Evolutionary conservation across 2,888 invertebrate species (phyloP).

Genomic region (Cosmia trapezina): DNA sequence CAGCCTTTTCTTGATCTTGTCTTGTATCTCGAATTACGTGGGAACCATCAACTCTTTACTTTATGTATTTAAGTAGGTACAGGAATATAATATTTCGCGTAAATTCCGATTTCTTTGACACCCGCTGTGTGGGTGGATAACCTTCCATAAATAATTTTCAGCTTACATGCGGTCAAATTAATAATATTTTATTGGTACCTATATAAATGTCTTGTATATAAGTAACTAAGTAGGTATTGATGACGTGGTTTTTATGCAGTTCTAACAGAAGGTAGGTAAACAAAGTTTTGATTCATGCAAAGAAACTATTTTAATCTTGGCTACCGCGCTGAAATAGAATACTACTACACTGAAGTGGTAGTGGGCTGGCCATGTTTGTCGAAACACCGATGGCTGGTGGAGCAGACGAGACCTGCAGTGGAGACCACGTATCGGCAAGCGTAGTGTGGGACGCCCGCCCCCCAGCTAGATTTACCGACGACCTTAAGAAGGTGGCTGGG

Average conservation of each 20-base stretch:
- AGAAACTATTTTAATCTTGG: background rate
- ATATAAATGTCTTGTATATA: conserved; percentile 15
- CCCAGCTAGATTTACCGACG: too few relatives aligned
- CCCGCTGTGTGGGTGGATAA: conserved; percentile 61
- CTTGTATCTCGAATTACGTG: conserved; percentile 55
- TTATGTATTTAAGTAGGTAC: conserved; percentile 56
- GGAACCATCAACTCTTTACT: conserved; percentile 57
- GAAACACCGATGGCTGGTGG: too few relatives aligned
- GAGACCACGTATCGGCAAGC: too few relatives aligned
- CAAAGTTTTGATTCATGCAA: background rate
- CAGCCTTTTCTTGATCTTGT: conserved; percentile 34
- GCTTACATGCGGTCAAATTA: conserved; percentile 45
- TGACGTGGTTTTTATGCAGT: conserved; percentile 16
- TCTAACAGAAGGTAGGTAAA: background rate
- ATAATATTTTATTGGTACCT: conserved; percentile 38
- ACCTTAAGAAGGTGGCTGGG: too few relatives aligned
- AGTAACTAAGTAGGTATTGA: conserved; percentile 15
- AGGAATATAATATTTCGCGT: conserved; percentile 51
- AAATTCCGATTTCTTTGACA: conserved; percentile 49
- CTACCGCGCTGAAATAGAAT: background rate
- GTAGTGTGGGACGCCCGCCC: too few relatives aligned
- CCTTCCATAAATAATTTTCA: conserved; percentile 63
- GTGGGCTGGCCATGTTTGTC: too few relatives aligned
- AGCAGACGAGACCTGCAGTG: too few relatives aligned
- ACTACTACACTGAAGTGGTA: too few relatives aligned